Conservation (phyloP, 2,888 invertebrate genomes). For the Anodontia alba region DNA sequence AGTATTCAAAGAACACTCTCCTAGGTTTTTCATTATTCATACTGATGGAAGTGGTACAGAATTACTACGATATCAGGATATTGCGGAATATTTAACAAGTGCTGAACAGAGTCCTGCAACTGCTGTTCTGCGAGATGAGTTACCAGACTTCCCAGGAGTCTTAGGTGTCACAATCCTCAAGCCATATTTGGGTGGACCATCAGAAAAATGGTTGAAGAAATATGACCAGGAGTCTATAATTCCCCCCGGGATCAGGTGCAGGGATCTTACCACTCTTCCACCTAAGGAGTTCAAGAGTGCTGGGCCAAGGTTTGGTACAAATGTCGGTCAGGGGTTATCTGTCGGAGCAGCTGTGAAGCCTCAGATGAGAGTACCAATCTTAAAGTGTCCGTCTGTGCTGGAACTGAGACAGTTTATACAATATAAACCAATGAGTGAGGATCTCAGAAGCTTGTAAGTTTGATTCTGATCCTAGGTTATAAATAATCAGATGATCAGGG, state of each 20-base stretch:
- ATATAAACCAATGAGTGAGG: conserved; percentile 80
- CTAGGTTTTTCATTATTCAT: conserved; percentile 83
- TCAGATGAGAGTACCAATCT: conserved; percentile 68
- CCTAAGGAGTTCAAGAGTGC: conserved; percentile 80
- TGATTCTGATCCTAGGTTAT: neutral
- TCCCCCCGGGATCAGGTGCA: conserved; percentile 80
- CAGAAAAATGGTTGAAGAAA: conserved; percentile 82
- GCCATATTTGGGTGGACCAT: conserved; percentile 76
- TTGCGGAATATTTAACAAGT: conserved; percentile 80
- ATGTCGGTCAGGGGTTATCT: conserved; percentile 80
- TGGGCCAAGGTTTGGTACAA: conserved; percentile 82
- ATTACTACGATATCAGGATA: conserved; percentile 81
- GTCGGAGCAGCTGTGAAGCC: conserved; percentile 76
- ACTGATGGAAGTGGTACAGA: conserved; percentile 83
- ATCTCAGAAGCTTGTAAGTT: conserved; percentile 58
- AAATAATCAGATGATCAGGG: neutral
- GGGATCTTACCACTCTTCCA: conserved; percentile 82
- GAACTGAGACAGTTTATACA: conserved; percentile 82
- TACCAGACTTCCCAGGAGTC: conserved; percentile 83
- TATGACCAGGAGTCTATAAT: conserved; percentile 82
- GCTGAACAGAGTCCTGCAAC: conserved; percentile 82
- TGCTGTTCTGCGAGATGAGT: conserved; percentile 81
- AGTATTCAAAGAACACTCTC: conserved; percentile 80
- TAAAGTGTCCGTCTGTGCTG: conserved; percentile 81
- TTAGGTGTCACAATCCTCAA: conserved; percentile 82